Evolutionary conservation across 2,113 vertebrate genomes (phyloP).

Genomic region (Coregonus clupeaformis): DNA sequence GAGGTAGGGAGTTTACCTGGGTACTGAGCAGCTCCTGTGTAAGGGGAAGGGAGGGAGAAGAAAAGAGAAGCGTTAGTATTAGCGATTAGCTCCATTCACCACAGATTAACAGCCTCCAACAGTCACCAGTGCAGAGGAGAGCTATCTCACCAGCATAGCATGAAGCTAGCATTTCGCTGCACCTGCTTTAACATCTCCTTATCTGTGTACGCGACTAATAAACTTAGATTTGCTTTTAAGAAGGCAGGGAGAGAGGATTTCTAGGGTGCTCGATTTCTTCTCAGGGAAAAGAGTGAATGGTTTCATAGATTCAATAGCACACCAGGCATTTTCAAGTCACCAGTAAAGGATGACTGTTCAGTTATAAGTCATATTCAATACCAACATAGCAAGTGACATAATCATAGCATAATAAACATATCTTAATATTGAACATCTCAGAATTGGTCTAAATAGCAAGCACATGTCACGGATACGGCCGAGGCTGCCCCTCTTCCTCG

Average conservation of each 20-base stretch:
- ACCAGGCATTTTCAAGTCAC: not conserved
- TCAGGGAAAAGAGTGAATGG: not conserved
- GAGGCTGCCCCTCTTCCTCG: too few relatives aligned
- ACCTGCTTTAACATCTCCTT: too few relatives aligned
- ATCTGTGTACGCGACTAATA: too few relatives aligned
- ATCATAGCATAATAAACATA: too few relatives aligned
- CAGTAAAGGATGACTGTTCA: not conserved
- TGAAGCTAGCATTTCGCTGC: too few relatives aligned
- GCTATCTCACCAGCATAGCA: not conserved
- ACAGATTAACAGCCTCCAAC: not conserved
- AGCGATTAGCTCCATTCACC: slow-evolving; percentile 32
- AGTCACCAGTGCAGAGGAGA: not conserved
- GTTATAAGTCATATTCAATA: too few relatives aligned
- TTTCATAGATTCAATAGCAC: not conserved
- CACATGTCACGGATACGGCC: too few relatives aligned
- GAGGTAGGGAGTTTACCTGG: slow-evolving; percentile 63
- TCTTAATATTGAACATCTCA: too few relatives aligned
- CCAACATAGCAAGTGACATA: too few relatives aligned
- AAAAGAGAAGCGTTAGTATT: slow-evolving; percentile 45
- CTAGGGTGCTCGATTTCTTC: not conserved
- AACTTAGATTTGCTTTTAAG: too few relatives aligned
- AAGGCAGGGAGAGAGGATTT: not conserved
- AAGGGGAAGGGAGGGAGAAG: slow-evolving; percentile 23
- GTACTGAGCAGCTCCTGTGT: slow-evolving; percentile 73
- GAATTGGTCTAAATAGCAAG: not conserved